Evolutionary conservation across 2,797 vertebrate genomes (phyloP).

Genomic region (Phrynocephalus vlangalii): DNA sequence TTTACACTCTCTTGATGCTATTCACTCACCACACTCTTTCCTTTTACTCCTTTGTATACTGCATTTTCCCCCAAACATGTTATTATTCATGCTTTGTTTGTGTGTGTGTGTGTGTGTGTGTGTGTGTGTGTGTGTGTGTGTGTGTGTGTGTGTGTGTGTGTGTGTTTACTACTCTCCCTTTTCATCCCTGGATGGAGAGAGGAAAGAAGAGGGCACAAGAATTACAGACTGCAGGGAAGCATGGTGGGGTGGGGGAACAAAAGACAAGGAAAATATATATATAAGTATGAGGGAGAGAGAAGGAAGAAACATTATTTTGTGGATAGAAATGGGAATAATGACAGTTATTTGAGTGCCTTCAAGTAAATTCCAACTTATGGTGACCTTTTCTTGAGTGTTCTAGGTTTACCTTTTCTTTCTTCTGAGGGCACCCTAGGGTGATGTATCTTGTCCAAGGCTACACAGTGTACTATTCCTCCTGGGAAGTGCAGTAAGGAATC

Average conservation of each 20-base stretch:
- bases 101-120: neutral
- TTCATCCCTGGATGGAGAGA: neutral
- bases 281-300: neutral
- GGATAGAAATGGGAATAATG: neutral
- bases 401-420: no score
- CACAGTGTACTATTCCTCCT: no score
- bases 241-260: no score
- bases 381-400: no score
- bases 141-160: neutral
- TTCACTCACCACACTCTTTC: neutral
- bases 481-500: no score
- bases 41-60: neutral
- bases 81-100: neutral
- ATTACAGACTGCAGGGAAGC: neutral
- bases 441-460: no score
- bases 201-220: neutral
- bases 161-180: neutral
- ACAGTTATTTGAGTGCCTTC: no score
- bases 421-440: no score
- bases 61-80: neutral
- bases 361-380: no score
- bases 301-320: neutral
- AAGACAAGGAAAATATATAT: no score
- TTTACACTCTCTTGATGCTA: neutral
- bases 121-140: neutral